Conservation (phyloP, 1,140 invertebrate genomes). For the Monomorium pharaonis region DNA sequence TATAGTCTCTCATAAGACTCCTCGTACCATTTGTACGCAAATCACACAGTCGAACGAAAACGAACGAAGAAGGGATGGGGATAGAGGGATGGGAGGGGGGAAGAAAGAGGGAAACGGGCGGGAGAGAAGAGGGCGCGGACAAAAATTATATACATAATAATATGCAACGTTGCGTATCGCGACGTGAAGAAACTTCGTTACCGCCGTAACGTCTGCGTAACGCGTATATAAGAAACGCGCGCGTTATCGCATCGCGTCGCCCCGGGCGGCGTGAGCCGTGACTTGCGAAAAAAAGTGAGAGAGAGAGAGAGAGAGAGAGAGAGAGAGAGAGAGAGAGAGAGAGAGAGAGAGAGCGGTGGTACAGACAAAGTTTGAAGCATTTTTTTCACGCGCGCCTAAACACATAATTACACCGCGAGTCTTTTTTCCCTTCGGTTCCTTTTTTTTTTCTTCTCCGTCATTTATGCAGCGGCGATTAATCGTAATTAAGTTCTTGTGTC, state of each 20-base stretch:
- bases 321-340: neutral
- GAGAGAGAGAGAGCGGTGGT: too few species aligned
- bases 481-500: constrained; percentile 4
- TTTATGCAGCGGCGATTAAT: constrained; percentile 1
- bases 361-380: neutral
- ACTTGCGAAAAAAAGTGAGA: constrained; percentile 29
- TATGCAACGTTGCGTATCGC: constrained; percentile 23
- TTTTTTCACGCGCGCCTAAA: neutral
- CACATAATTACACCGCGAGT: neutral
- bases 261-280: neutral
- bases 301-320: too few species aligned
- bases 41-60: neutral
- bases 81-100: neutral
- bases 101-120: too few species aligned
- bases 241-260: constrained; percentile 18
- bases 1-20: neutral
- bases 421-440: neutral
- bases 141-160: constrained; percentile 42
- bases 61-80: too few species aligned
- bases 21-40: constrained; percentile 14
- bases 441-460: neutral
- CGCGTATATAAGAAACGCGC: neutral
- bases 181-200: constrained; percentile 33
- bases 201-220: constrained; percentile 11
- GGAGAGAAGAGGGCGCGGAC: neutral